Evolutionary conservation across 2,113 vertebrate species (phyloP), one percentile per base, ranked within the genome.

Genomic region (Carassius gibelio): DNA sequence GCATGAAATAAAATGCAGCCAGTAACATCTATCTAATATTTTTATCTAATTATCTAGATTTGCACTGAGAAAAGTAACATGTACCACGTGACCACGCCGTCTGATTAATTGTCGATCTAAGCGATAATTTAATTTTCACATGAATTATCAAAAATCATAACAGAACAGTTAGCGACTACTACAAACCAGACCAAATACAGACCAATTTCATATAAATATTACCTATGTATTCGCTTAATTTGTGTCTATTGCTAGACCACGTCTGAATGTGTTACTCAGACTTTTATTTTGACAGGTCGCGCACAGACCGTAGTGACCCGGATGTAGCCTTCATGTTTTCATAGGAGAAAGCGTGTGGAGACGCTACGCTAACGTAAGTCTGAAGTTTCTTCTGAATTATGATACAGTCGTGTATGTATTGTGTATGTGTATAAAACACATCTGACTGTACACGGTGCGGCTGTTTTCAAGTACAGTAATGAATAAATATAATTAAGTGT

Each of bases 231-330:
- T 21, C 68, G 17, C 9, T 42, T 72, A 72, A 2, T 72, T 72
- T 42, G 17, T 71, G 68, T 21, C 34, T 21, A 10, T 21, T 4
- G 8, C 3, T 3, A 71, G 17, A 4, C 19, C 15, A 1, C 19
- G 5, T 17, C 10, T 76, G 48, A 76, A 76, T 1, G 45, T 15
- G 30, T 34, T 10, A 42, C n/a, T 13, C 13, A 36, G 48, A 59
- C 87, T 68, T 78, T 85, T 85, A 88, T 85, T 88, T 75, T 88
- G 87, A 61, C 50, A 45, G 2, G 23, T 23, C 15, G 5, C 21
- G 0, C 36, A 21, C 14, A 34, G 19, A 57, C 5, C 15, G 52
- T 6, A 3, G 1, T 66, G 23, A 87, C n/a, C 42, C 80, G 79
- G 84, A 88, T 72, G 75, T 85, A 19, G 64, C 0, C 1, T 69